A percentile compares a stretch with the other conserved stretches of the same genome.
phyloP scores from a whole-genome alignment of 2,797 vertebrate genomes.

The Sternarchorhynchus goeldii region DNA sequence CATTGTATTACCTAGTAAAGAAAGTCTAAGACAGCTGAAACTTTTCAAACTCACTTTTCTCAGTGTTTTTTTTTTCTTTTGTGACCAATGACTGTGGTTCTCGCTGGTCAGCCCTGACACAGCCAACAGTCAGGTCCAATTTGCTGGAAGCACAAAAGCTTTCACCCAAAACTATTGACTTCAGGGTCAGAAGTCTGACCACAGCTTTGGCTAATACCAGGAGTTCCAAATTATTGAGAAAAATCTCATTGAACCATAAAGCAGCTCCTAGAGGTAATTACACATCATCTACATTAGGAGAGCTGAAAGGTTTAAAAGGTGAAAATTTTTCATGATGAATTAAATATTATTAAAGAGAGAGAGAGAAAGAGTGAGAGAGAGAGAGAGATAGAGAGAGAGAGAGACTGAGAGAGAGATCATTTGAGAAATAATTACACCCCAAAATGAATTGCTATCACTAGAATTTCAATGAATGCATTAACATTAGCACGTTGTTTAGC shows the following conservation, averaged over 20 bases:
- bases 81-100: not conserved
- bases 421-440: not conserved
- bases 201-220: conserved; percentile 3
- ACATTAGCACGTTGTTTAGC: not conserved
- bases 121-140: not conserved
- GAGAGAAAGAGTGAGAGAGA: not conserved
- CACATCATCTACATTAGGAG: conserved; percentile 9
- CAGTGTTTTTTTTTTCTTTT: too few species aligned
- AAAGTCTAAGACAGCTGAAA: too few species aligned
- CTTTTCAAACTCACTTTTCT: too few species aligned
- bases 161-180: conserved; percentile 20
- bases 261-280: conserved; percentile 33
- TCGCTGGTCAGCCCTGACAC: not conserved
- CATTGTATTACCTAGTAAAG: too few species aligned
- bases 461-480: not conserved
- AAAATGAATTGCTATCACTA: conserved; percentile 3
- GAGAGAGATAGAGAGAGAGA: not conserved
- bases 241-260: conserved; percentile 17
- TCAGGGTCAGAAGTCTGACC: conserved; percentile 23
- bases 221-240: conserved; percentile 27
- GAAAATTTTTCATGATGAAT: conserved; percentile 16
- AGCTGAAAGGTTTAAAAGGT: conserved; percentile 29
- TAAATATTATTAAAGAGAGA: conserved; percentile 20
- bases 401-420: not conserved
- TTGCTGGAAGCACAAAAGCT: not conserved